Evolutionary conservation across 2,797 vertebrate species (phyloP).

Genomic region (Gadopsis marmoratus): DNA sequence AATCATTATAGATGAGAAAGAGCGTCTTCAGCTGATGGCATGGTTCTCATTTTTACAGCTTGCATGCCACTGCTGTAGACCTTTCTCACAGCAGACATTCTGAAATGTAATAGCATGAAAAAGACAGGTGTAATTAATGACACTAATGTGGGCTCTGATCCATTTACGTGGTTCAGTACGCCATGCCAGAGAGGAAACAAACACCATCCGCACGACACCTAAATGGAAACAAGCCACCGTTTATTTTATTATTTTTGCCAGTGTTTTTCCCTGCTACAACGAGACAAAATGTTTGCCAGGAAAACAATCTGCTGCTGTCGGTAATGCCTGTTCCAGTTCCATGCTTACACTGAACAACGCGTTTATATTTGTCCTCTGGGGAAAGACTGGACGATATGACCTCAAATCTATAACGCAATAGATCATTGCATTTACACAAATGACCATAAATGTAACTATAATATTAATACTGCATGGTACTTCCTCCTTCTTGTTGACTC

Average conservation of each 20-base stretch:
- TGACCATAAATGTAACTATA: no score
- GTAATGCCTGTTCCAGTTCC: no score
- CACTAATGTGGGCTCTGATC: background rate
- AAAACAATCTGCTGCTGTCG: no score
- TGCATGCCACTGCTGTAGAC: no score
- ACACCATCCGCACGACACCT: background rate
- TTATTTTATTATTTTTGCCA: background rate
- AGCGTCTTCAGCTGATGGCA: background rate
- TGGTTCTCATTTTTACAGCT: background rate
- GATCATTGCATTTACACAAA: no score
- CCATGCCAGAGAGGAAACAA: background rate
- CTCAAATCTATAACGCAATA: no score
- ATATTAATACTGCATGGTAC: background rate
- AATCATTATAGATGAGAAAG: background rate
- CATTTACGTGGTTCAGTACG: background rate
- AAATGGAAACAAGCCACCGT: background rate
- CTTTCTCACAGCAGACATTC: background rate
- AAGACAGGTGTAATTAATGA: background rate
- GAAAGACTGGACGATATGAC: no score
- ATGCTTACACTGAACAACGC: no score
- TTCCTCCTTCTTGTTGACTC: background rate
- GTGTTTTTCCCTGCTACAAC: background rate
- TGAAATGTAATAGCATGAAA: background rate
- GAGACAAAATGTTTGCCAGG: background rate
- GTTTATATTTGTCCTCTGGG: no score